These are phyloP conservation scores for Chelidonichthys spinosus DNA, from an alignment of 2,797 vertebrate species.

Conservation along the genomic window DNA sequence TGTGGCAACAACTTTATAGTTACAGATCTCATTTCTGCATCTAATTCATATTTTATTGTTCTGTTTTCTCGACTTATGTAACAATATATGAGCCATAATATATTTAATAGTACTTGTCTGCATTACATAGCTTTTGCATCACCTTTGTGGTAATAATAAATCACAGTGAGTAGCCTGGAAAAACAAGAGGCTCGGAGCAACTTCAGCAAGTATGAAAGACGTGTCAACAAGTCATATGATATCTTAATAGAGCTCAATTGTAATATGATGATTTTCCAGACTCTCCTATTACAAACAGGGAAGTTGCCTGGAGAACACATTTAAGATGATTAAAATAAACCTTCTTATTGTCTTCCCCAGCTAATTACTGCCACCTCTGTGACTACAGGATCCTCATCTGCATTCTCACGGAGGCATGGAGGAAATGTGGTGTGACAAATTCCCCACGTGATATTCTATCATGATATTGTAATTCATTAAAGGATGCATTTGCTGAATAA, in stretches of 20 bases:
- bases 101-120: conserved; percentile 9
- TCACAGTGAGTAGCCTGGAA: not conserved
- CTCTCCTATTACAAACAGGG: not conserved
- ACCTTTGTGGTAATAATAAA: conserved; percentile 3
- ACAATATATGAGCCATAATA: not conserved
- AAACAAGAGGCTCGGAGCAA: not conserved
- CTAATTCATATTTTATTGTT: conserved; percentile 5
- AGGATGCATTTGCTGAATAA: conserved; percentile 52
- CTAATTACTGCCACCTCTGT: conserved; percentile 42
- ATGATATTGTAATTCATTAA: conserved; percentile 56
- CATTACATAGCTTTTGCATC: conserved; percentile 34
- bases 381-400: conserved; percentile 24
- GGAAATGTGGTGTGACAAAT: conserved; percentile 35
- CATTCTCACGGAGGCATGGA: conserved; percentile 24
- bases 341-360: conserved; percentile 19
- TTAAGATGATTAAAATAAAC: conserved; percentile 35
- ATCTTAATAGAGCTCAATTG: not conserved
- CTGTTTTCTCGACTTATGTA: not conserved
- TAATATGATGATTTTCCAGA: conserved; percentile 6
- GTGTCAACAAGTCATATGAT: conserved; percentile 1
- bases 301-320: conserved; percentile 45
- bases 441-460: conserved; percentile 40
- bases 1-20: not conserved
- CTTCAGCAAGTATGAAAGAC: not conserved
- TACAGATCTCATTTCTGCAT: not conserved